Evolutionary conservation across 1,140 invertebrate species (phyloP).

Genomic region (Drosophila serrata): DNA sequence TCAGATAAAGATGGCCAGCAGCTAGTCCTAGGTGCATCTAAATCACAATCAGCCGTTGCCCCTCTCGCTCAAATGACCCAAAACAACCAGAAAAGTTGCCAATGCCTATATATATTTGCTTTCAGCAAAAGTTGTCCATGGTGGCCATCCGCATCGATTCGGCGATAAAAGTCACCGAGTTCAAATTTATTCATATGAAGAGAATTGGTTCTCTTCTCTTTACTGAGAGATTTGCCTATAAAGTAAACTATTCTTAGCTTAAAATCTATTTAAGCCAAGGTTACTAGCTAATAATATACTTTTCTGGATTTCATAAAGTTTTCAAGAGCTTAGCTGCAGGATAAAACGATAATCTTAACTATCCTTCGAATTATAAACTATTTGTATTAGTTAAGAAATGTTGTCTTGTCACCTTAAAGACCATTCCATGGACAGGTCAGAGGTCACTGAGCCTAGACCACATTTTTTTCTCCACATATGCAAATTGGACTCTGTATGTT

Average conservation of each 20-base stretch:
- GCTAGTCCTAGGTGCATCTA: conserved; percentile 22
- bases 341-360: too few relatives aligned
- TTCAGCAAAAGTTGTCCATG: conserved; percentile 11
- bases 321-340: too few relatives aligned
- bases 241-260: neutral
- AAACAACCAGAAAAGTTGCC: conserved; percentile 37
- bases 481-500: conserved; percentile 1
- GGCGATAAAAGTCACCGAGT: conserved; percentile 11
- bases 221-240: too few relatives aligned
- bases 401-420: too few relatives aligned
- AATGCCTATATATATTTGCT: conserved; percentile 17
- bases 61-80: conserved; percentile 18
- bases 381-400: neutral
- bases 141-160: neutral
- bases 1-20: conserved; percentile 15
- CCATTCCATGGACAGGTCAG: neutral
- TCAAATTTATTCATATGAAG: conserved; percentile 18
- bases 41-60: conserved; percentile 36
- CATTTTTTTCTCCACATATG: conserved; percentile 10
- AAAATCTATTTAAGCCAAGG: neutral
- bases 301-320: too few relatives aligned
- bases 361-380: neutral
- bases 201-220: too few relatives aligned
- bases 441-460: neutral
- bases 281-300: neutral